Conservation (phyloP, 2,113 vertebrate genomes). For the Cepphus grylle region DNA sequence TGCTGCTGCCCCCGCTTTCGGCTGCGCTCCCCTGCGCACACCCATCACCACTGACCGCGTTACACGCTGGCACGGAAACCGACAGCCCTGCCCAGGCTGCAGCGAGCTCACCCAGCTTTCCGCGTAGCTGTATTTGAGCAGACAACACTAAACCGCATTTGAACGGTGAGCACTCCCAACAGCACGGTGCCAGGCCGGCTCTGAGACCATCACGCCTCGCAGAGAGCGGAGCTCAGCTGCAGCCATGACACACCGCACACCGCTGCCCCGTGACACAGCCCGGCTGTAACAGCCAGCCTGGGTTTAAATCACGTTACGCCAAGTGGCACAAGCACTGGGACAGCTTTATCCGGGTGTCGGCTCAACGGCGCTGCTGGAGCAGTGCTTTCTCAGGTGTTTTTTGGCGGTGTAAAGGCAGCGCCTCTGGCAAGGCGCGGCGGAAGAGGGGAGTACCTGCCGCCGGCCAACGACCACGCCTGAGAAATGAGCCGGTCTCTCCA, state of each 20-base stretch:
- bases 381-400: background rate
- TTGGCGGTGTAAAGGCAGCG: rapidly evolving
- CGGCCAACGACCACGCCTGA: background rate
- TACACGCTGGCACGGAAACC: background rate
- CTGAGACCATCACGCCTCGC: too few species aligned
- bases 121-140: background rate
- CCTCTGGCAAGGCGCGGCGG: background rate
- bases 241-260: background rate
- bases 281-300: background rate
- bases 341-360: background rate
- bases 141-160: background rate
- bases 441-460: background rate
- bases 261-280: too few species aligned
- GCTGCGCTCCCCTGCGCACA: background rate
- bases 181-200: background rate
- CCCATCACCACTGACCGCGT: background rate
- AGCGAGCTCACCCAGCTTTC: background rate
- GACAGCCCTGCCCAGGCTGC: background rate
- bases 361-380: background rate
- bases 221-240: background rate
- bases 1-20: background rate
- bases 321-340: background rate
- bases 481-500: background rate
- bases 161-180: background rate
- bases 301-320: background rate